Conservation (phyloP, 2,113 vertebrate genomes). For the Argyrosomus japonicus region DNA sequence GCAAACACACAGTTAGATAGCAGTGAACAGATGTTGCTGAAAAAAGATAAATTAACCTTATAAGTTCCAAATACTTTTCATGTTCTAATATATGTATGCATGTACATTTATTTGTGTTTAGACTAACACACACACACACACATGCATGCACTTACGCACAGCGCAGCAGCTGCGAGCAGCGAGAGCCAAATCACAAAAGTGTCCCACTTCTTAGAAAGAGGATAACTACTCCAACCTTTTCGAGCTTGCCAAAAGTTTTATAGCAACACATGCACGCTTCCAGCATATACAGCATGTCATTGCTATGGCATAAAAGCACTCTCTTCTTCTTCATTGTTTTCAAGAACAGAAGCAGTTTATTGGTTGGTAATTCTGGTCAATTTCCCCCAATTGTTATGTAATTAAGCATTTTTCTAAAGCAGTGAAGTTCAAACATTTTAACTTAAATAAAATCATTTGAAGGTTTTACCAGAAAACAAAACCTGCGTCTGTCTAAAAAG, state of each 20-base stretch:
- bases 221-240: conserved; percentile 16
- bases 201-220: conserved; percentile 54
- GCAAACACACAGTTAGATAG: background rate
- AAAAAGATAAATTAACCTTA: background rate
- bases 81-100: conserved; percentile 8
- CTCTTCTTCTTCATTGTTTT: conserved; percentile 14
- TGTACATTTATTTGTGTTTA: conserved; percentile 14
- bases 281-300: background rate
- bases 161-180: conserved; percentile 57
- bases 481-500: background rate
- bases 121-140: background rate
- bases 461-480: background rate
- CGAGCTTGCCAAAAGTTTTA: conserved; percentile 19
- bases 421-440: background rate
- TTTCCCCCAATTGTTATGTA: background rate
- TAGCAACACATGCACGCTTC: conserved; percentile 1
- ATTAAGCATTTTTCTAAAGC: background rate
- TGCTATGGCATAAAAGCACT: background rate
- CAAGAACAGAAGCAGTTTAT: background rate
- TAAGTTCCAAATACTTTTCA: conserved; percentile 8
- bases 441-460: background rate
- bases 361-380: background rate
- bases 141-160: background rate
- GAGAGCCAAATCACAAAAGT: conserved; percentile 38
- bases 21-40: background rate